Evolutionary conservation across 2,888 invertebrate genomes (phyloP).

Genomic region (Antheraea yamamai): DNA sequence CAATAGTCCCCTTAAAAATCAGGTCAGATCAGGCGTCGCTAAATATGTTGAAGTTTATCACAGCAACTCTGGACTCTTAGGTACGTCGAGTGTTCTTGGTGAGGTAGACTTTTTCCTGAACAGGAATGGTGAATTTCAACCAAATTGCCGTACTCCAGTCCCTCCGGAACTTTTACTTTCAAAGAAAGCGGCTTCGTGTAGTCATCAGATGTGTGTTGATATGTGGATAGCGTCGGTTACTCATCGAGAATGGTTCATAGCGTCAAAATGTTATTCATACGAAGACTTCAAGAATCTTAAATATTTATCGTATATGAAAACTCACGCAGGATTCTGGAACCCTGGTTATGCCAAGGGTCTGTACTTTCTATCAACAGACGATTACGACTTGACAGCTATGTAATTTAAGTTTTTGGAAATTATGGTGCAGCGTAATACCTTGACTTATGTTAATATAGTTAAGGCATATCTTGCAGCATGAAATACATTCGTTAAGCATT

Average conservation of each 20-base stretch:
- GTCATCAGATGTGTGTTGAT: slow-evolving; percentile 64
- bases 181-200: slow-evolving; percentile 66
- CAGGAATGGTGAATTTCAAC: slow-evolving; percentile 81
- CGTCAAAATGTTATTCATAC: slow-evolving; percentile 64
- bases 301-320: slow-evolving; percentile 52
- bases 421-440: too few relatives aligned
- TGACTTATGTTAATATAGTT: too few relatives aligned
- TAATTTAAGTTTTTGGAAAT: too few relatives aligned
- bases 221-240: slow-evolving; percentile 63
- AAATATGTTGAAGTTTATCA: slow-evolving; percentile 83
- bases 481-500: too few relatives aligned
- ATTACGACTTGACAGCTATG: not conserved
- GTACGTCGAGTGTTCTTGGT: slow-evolving; percentile 74
- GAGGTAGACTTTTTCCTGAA: slow-evolving; percentile 83
- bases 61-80: slow-evolving; percentile 80
- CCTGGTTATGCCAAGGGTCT: slow-evolving; percentile 67
- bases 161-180: slow-evolving; percentile 65
- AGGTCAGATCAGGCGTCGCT: slow-evolving; percentile 73
- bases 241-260: slow-evolving; percentile 55
- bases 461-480: too few relatives aligned
- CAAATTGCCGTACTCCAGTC: slow-evolving; percentile 71
- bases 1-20: slow-evolving; percentile 61
- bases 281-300: slow-evolving; percentile 53
- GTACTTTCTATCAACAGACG: slow-evolving; percentile 41
- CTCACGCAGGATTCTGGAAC: slow-evolving; percentile 67